Conservation (phyloP, 2,797 vertebrate genomes). For the Mus caroli region DNA sequence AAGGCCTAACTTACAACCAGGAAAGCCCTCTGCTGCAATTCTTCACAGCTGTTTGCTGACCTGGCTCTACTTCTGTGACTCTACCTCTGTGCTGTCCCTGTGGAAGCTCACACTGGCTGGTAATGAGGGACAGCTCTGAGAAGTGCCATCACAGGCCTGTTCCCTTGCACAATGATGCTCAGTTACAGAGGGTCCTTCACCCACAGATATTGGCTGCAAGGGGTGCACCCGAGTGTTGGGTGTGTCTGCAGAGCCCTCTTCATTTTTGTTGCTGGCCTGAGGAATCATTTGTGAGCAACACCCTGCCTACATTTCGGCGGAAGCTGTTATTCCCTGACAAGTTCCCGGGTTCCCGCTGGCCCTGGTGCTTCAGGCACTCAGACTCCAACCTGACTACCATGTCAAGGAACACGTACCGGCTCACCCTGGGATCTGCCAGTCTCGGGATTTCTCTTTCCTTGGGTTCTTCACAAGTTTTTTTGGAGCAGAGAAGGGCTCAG, state of each 20-base stretch:
- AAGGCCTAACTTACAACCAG: slow-evolving; percentile 96
- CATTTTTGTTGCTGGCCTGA: slow-evolving; percentile 57
- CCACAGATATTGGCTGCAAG: slow-evolving; percentile 52
- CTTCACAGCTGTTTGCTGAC: slow-evolving; percentile 70
- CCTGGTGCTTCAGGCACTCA: slow-evolving; percentile 92
- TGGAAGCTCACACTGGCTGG: slow-evolving; percentile 73
- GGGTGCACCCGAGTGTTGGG: slow-evolving; percentile 60
- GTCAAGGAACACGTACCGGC: slow-evolving; percentile 94
- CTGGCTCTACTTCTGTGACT: slow-evolving; percentile 64
- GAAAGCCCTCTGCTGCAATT: slow-evolving; percentile 87
- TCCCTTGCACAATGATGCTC: neutral
- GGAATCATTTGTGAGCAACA: slow-evolving; percentile 90
- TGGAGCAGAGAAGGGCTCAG: slow-evolving; percentile 74
- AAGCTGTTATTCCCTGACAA: slow-evolving; percentile 95
- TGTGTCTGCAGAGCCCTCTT: slow-evolving; percentile 31
- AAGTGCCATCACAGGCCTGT: slow-evolving; percentile 72
- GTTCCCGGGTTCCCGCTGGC: slow-evolving; percentile 87
- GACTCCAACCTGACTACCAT: slow-evolving; percentile 97
- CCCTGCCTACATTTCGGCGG: slow-evolving; percentile 92
- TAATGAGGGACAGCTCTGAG: slow-evolving; percentile 71
- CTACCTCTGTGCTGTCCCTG: slow-evolving; percentile 33
- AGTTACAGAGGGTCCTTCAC: neutral
- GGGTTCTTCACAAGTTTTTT: slow-evolving; percentile 77
- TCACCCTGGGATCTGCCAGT: slow-evolving; percentile 89
- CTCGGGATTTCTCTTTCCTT: slow-evolving; percentile 75